These are phyloP conservation scores for Spongilla lacustris DNA, from an alignment of 37 sponge, comb jelly and placozoan species.

Conservation along the genomic window DNA sequence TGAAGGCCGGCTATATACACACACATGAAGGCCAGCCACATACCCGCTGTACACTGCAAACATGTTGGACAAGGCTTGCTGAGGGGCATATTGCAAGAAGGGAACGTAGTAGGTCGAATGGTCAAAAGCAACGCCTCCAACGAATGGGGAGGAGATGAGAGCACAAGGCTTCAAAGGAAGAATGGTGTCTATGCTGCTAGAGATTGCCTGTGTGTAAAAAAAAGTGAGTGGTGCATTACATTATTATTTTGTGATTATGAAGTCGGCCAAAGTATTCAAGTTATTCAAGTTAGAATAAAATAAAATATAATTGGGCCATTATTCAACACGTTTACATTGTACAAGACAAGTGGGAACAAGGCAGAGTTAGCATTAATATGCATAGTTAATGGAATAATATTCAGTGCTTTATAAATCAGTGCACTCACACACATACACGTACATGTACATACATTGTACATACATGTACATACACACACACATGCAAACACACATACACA, in stretches of 20 bases:
- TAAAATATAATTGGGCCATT: no score
- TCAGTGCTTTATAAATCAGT: no score
- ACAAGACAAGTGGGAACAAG: no score
- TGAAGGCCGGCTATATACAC: no score
- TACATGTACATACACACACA: conserved; percentile 22
- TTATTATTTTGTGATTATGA: not conserved
- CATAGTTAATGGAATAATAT: no score
- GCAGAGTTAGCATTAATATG: no score
- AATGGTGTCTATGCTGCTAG: conserved; percentile 4
- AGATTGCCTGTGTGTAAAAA: conserved; percentile 5
- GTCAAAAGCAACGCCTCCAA: conserved; percentile 26
- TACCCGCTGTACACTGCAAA: conserved; percentile 46
- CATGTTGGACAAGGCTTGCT: conserved; percentile 60
- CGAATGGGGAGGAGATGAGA: not conserved
- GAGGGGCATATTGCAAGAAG: conserved; percentile 61
- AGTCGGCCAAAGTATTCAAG: no score
- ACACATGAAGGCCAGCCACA: no score
- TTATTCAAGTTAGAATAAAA: no score
- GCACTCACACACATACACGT: conserved; percentile 8
- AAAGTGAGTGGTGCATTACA: not conserved
- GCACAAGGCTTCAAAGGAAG: conserved; percentile 22
- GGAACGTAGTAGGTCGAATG: conserved; percentile 33
- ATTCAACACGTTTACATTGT: no score
- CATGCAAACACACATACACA: no score
- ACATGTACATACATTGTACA: conserved; percentile 13